A percentile compares a stretch with the other conserved stretches of the same genome.
Evolutionary conservation across 1,140 invertebrate genomes (phyloP).

Genomic region (Conus betulinus): DNA sequence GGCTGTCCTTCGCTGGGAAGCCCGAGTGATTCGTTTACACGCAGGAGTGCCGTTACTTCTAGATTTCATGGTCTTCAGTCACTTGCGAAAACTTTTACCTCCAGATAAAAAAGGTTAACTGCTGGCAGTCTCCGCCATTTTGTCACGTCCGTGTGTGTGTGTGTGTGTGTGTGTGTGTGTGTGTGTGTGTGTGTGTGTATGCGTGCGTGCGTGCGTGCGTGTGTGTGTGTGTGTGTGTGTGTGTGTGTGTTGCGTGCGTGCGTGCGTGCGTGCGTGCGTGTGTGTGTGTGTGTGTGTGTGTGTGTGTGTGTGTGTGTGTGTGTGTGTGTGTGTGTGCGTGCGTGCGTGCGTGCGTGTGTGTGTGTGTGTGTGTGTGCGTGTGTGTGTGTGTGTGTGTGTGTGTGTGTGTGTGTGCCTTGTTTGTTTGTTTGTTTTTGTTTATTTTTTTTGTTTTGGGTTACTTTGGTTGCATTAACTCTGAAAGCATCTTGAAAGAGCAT

Average conservation of each 20-base stretch:
- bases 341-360: not conserved
- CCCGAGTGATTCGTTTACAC: too few species aligned
- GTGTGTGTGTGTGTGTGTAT: slow-evolving; percentile 9
- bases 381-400: not conserved
- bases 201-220: slow-evolving; percentile 2
- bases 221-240: not conserved
- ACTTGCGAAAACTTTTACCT: too few species aligned
- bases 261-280: slow-evolving; percentile 20
- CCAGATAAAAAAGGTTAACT: too few species aligned
- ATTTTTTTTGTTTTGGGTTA: too few species aligned
- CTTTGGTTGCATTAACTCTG: too few species aligned
- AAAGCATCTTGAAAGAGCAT: too few species aligned
- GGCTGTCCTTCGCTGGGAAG: too few species aligned
- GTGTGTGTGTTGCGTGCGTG: not conserved
- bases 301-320: not conserved
- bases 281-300: not conserved
- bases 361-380: not conserved
- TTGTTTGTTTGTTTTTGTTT: too few species aligned
- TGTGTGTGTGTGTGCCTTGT: too few species aligned
- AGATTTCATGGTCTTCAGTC: too few species aligned
- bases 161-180: slow-evolving; percentile 14
- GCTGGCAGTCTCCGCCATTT: too few species aligned
- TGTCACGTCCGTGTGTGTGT: not conserved
- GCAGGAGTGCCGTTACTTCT: too few species aligned
- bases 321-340: not conserved